Base-by-base conservation (phyloP, 2,888 invertebrate species). In the Apamea crenata region DNA sequence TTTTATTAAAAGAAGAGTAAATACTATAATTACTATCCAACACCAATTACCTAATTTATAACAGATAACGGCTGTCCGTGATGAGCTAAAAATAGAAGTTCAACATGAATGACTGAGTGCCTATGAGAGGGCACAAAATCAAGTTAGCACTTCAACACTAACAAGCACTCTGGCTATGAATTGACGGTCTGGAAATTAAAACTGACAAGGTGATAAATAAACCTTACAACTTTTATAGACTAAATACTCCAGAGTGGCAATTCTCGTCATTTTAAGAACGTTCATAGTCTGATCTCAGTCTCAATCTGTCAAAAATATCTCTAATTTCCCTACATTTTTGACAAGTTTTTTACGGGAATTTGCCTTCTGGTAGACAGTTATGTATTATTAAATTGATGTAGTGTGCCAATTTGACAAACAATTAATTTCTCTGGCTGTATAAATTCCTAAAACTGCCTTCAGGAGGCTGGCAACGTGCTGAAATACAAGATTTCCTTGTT, bases 61-160 rank as follows among this genome's bases (percentile, higher is more conserved):
- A 72, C 25, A 73, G 10, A 69, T 68, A 66, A 73, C 40, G 29
- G 40, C 3, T 69, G 3, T 29, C 69, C 25, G 69, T 69, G 29
- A 44, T 44, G 21, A 44, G 25, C 3, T 29, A 16, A 44, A 73
- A 44, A 21, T 69, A 44, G 29, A 40, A 29, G 66, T 40, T 44
- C 25, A 40, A 67, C 66, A 40, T 40, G 67, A 67, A 10, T 10
- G 16, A 18, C 1, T 66, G 14, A 36, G 25, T 1, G 16, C 8
- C 16, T 7, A 36, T 16, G 36, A 12, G 65, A 63, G 8, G 29
- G 25, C 25, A 53, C 16, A 16, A 56, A 25, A 36, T 36, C 25
- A 12, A 36, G 59, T n/a, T 32, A 63, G 32, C 18, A 63, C 8
- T 7, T 7, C 18, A 32, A 29, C 61, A 29, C 61, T 56, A 12